Percentiles rank a stretch among this genome's conserved stretches.
Conservation (phyloP, 1,140 invertebrate genomes). For the Copidosoma floridanum region DNA sequence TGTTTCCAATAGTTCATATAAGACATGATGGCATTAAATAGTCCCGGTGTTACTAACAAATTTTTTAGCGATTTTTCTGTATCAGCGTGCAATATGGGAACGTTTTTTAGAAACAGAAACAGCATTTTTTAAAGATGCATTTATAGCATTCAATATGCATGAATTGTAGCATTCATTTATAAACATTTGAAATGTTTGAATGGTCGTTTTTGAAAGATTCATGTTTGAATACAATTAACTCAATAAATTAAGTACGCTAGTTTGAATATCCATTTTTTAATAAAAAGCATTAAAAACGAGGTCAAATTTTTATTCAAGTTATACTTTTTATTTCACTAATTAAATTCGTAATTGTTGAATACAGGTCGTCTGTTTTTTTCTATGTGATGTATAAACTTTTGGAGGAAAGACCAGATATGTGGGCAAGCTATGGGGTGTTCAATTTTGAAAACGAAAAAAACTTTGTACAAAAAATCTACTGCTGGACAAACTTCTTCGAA, state of each 20-base stretch:
- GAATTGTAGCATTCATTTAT: neutral
- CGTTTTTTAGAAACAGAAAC: constrained; percentile 5
- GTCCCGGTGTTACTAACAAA: neutral
- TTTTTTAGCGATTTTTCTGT: neutral
- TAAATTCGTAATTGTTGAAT: neutral
- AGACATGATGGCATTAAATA: neutral
- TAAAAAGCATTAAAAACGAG: neutral
- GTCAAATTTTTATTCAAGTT: neutral
- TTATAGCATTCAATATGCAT: constrained; percentile 7
- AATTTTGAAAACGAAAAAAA: neutral
- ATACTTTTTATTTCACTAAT: neutral
- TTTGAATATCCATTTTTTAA: neutral
- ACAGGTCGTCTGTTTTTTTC: neutral
- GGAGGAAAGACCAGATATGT: neutral
- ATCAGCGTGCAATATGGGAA: neutral
- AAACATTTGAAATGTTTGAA: constrained; percentile 1
- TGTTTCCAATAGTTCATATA: neutral
- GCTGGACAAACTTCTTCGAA: no score
- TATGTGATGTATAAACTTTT: neutral
- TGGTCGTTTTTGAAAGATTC: constrained; percentile 1
- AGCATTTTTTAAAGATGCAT: constrained; percentile 1
- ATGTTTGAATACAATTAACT: constrained; percentile 4
- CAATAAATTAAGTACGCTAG: neutral
- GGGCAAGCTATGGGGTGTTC: neutral
- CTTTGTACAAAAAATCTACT: no score